Evolutionary conservation across 2,797 vertebrate species (phyloP), one percentile per base, ranked within the genome.

Genomic region (Cygnus olor): DNA sequence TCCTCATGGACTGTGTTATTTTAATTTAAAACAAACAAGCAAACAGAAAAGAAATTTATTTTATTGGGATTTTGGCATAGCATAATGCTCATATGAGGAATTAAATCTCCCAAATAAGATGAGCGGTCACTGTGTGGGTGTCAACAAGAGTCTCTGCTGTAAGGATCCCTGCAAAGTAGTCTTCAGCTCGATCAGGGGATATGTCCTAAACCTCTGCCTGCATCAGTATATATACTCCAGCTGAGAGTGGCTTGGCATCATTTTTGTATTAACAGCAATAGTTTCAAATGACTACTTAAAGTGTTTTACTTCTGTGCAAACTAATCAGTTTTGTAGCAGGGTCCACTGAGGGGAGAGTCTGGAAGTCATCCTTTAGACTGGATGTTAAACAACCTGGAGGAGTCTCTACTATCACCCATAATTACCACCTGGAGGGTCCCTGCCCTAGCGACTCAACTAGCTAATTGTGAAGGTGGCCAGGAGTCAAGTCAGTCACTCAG

Each of bases 391-490:
- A 68, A 11, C 21, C 10, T 58, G 42, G 14, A 68, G 14, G 17
- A 44, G 2, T 44, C 36, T 90, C 14, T 10, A 44, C 22, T 40
- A 49, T 21, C 0, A 34, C 44, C 7, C 36, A 24, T 60, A 34
- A 70, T 85, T 83, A 72, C 8, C 30, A n/a, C 2, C 8, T 30
- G 2, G 3, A 71, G 9, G 10, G 3, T 0, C 56, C 6, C 36
- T 61, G 45, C 3, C 58, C 0, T 0, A 32, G 13, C 15, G 10
- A 24, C 5, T 30, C 18, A 10, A 5, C 7, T 14, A 53, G 30
- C 8, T 40, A 63, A 22, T 17, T 30, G 8, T 36, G 30, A 82
- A 64, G 12, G 13, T 61, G 36, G 3, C 2, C 21, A 61, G 4
- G 16, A 65, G 24, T 57, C 6, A 27, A 77, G 24, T 5, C 13